These are phyloP conservation scores for Drosophila melanica DNA, from an alignment of 1,140 invertebrate genomes.

Conservation along the genomic window DNA sequence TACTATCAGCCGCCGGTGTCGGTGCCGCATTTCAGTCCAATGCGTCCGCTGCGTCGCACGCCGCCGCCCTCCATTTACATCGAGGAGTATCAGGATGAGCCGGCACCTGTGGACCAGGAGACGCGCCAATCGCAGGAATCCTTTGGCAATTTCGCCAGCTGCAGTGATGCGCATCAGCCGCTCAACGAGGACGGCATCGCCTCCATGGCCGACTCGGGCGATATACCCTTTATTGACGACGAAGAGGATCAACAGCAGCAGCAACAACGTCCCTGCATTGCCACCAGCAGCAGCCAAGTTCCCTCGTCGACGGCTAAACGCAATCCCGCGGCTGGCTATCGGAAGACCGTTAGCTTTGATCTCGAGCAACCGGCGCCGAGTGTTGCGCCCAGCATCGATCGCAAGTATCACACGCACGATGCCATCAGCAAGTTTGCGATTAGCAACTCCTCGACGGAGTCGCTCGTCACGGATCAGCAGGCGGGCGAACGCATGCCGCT, in stretches of 20 bases:
- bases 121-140: constrained; percentile 70
- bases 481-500: constrained; percentile 61
- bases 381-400: constrained; percentile 55
- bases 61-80: constrained; percentile 83
- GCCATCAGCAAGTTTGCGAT: constrained; percentile 69
- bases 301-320: constrained; percentile 40
- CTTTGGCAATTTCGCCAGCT: constrained; percentile 66
- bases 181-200: constrained; percentile 81
- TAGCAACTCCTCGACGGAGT: constrained; percentile 62
- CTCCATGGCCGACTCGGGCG: constrained; percentile 71
- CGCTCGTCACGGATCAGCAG: constrained; percentile 43
- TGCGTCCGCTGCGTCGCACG: constrained; percentile 63
- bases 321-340: constrained; percentile 55
- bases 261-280: constrained; percentile 39
- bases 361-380: constrained; percentile 59
- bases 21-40: constrained; percentile 62
- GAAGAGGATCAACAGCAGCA: constrained; percentile 66
- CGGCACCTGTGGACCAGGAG: constrained; percentile 21
- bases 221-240: constrained; percentile 83
- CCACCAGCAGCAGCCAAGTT: constrained; percentile 41
- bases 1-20: constrained; percentile 48
- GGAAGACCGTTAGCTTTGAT: constrained; percentile 83
- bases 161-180: constrained; percentile 79
- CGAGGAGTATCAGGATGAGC: constrained; percentile 80
- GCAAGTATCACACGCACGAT: constrained; percentile 79